Evolutionary conservation across 2,888 invertebrate species (phyloP).

Genomic region (Leptopilina drosophilae): DNA sequence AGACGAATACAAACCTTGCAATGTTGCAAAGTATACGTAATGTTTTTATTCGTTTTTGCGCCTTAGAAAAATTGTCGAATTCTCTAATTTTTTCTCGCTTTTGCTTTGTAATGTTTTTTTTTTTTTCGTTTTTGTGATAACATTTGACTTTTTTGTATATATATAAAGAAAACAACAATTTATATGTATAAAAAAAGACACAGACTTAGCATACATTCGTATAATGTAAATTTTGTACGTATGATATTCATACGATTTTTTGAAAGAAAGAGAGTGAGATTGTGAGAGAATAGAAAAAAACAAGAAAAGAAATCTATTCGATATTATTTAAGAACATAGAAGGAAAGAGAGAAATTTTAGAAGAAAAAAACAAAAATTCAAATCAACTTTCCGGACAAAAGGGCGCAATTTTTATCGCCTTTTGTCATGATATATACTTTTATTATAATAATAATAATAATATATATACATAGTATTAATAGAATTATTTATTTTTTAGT

Average conservation of each 20-base stretch:
- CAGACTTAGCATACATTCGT: slow-evolving; percentile 41
- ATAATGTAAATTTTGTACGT: slow-evolving; percentile 54
- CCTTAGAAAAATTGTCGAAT: neutral
- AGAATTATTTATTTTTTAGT: slow-evolving; percentile 51
- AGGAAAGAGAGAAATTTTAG: too few species aligned
- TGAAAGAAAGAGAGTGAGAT: too few species aligned
- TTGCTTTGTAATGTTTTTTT: slow-evolving; percentile 44
- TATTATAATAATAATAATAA: neutral
- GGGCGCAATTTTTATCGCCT: slow-evolving; percentile 15
- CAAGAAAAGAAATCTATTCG: slow-evolving; percentile 34
- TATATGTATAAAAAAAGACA: neutral
- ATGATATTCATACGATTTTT: slow-evolving; percentile 58
- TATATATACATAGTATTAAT: slow-evolving; percentile 41
- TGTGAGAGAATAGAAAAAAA: too few species aligned
- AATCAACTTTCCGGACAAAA: neutral
- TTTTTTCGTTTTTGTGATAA: slow-evolving; percentile 7
- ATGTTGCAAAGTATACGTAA: too few species aligned
- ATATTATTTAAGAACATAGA: slow-evolving; percentile 4
- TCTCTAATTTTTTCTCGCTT: slow-evolving; percentile 43
- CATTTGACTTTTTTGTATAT: slow-evolving; percentile 38
- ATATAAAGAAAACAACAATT: neutral
- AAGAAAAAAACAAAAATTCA: neutral
- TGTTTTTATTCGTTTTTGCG: neutral
- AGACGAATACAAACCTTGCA: too few species aligned
- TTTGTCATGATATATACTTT: slow-evolving; percentile 32